A percentile compares a stretch with the other conserved stretches of the same genome.
These are phyloP conservation scores for Rotaria magnacalcarata DNA, from an alignment of 2,888 invertebrate species.

Conservation along the genomic window DNA sequence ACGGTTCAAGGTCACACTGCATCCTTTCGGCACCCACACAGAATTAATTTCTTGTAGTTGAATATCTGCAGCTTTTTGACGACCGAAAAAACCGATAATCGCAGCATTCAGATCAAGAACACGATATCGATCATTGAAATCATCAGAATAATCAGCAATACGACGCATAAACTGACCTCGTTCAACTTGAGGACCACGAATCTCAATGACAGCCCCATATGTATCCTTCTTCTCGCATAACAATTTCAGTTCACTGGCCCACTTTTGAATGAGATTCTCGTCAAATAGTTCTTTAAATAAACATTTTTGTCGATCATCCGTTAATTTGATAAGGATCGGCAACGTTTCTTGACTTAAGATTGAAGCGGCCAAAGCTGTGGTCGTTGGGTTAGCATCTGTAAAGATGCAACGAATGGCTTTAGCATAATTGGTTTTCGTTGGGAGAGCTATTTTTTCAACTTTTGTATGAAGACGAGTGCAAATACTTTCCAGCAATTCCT, in stretches of 20 bases:
- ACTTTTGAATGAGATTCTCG: background rate
- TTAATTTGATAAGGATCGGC: background rate
- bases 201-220: background rate
- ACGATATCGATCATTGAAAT: background rate
- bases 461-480: too few species aligned
- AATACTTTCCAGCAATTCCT: background rate
- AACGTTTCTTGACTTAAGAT: background rate
- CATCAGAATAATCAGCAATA: background rate
- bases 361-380: background rate
- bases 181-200: background rate
- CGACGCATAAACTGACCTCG: slow-evolving; percentile 20
- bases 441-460: background rate
- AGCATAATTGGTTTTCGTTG: background rate
- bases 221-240: background rate
- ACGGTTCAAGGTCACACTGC: background rate
- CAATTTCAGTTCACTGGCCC: background rate
- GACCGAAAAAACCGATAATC: background rate
- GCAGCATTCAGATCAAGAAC: background rate
- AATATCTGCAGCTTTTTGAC: background rate
- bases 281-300: background rate
- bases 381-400: background rate
- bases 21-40: background rate
- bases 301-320: background rate
- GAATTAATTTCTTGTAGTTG: background rate
- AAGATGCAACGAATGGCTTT: background rate